A percentile compares a stretch with the other conserved stretches of the same genome.
Conservation (phyloP, 1,140 invertebrate species). For the Aethina tumida region DNA sequence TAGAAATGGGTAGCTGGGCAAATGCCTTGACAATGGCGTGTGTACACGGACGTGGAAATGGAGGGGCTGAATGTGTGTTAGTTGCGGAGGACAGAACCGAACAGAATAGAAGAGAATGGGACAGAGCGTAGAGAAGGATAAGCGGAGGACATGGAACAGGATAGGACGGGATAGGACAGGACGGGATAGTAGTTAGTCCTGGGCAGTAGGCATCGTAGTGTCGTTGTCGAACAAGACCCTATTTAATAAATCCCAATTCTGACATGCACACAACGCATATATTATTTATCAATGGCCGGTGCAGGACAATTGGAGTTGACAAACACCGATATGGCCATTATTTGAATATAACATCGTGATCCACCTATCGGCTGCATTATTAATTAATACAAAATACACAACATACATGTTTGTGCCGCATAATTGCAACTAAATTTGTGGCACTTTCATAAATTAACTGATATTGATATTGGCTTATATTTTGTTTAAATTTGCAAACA, state of each 20-base stretch:
- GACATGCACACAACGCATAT: constrained; percentile 26
- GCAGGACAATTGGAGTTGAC: constrained; percentile 28
- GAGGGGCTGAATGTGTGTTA: too few species aligned
- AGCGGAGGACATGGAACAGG: too few species aligned
- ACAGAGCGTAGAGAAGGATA: too few species aligned
- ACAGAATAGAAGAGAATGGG: too few species aligned
- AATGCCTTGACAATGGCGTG: too few species aligned
- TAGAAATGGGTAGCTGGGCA: too few species aligned
- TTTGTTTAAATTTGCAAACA: constrained; percentile 31
- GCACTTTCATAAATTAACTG: constrained; percentile 33
- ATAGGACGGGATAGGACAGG: too few species aligned
- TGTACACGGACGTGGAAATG: too few species aligned
- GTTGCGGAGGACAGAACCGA: too few species aligned
- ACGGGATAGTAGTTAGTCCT: too few species aligned
- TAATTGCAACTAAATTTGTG: constrained; percentile 32
- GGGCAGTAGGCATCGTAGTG: constrained; percentile 13
- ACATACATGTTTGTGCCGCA: constrained; percentile 28
- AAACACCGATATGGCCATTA: constrained; percentile 28
- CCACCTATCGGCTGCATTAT: constrained; percentile 30
- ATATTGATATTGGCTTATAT: constrained; percentile 33
- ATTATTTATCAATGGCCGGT: constrained; percentile 25
- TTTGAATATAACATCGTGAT: constrained; percentile 31
- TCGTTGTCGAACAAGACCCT: constrained; percentile 21
- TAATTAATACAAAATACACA: constrained; percentile 34
- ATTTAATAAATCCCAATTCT: constrained; percentile 27